Percentiles rank a stretch among this genome's conserved stretches.
Conservation (phyloP, 1,140 invertebrate genomes). For the Thrips palmi region DNA sequence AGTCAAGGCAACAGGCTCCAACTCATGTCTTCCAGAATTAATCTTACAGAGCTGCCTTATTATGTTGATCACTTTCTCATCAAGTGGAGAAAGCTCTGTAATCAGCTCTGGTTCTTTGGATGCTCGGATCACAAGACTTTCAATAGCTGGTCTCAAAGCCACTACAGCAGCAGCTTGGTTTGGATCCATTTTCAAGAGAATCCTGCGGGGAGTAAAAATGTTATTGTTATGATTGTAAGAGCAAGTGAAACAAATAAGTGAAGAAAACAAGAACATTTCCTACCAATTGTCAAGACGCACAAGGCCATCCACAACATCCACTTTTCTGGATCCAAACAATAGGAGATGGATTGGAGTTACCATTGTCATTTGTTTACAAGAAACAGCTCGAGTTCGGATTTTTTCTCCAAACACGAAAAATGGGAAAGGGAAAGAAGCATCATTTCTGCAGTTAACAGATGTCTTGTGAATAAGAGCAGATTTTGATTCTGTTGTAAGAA, state of each 20-base stretch:
- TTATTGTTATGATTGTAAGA: background rate
- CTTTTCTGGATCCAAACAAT: slow-evolving; percentile 77
- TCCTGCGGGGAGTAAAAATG: slow-evolving; percentile 28
- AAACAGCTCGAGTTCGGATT: slow-evolving; percentile 88
- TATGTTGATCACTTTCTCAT: slow-evolving; percentile 33
- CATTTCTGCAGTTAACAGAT: slow-evolving; percentile 87
- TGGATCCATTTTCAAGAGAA: slow-evolving; percentile 75
- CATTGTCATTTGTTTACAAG: slow-evolving; percentile 95
- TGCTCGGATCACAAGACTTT: slow-evolving; percentile 60
- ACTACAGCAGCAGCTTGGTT: slow-evolving; percentile 58
- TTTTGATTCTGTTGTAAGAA: slow-evolving; percentile 88
- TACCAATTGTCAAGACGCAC: slow-evolving; percentile 72
- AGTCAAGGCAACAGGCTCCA: slow-evolving; percentile 29
- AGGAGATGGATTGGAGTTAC: slow-evolving; percentile 84
- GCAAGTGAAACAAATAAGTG: background rate
- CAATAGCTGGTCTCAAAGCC: slow-evolving; percentile 70
- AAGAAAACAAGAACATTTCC: slow-evolving; percentile 7
- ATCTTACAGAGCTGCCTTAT: slow-evolving; percentile 49
- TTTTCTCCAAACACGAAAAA: slow-evolving; percentile 98
- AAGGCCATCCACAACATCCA: slow-evolving; percentile 38
- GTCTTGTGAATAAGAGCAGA: slow-evolving; percentile 89
- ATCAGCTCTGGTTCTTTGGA: slow-evolving; percentile 58
- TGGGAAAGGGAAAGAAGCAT: slow-evolving; percentile 75
- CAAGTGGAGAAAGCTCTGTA: slow-evolving; percentile 29
- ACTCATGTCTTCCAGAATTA: slow-evolving; percentile 47